Conservation (phyloP, 2,797 vertebrate species). For the Sparidentex hasta region DNA sequence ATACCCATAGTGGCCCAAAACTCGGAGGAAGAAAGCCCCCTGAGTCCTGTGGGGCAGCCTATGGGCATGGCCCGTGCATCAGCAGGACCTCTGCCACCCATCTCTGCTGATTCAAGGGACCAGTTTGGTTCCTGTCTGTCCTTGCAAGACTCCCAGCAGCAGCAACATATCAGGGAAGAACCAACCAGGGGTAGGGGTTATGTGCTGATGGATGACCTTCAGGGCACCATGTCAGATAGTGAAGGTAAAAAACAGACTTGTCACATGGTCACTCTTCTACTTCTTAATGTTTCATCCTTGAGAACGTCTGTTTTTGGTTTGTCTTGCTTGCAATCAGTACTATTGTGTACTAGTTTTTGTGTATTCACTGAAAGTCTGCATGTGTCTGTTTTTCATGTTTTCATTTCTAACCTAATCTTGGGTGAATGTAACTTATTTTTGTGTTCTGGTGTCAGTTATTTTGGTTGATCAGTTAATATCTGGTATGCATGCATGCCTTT, state of each 20-base stretch:
- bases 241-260: slow-evolving; percentile 94
- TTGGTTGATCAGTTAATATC: slow-evolving; percentile 32
- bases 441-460: slow-evolving; percentile 35
- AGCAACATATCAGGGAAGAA: slow-evolving; percentile 98
- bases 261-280: slow-evolving; percentile 64
- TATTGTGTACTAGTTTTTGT: slow-evolving; percentile 37
- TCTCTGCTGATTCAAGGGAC: slow-evolving; percentile 98
- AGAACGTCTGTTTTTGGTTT: slow-evolving; percentile 73
- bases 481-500: slow-evolving; percentile 61
- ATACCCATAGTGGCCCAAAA: slow-evolving; percentile 99
- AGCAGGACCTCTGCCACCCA: slow-evolving; percentile 97
- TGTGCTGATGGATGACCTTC: slow-evolving; percentile 98
- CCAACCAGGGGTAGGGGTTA: slow-evolving; percentile 93
- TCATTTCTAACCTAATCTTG: slow-evolving; percentile 34
- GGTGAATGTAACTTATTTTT: slow-evolving; percentile 55
- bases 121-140: slow-evolving; percentile 99
- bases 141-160: slow-evolving; percentile 93
- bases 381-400: slow-evolving; percentile 56
- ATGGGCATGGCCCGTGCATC: slow-evolving; percentile 99
- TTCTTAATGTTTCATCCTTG: slow-evolving; percentile 81
- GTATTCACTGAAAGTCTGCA: slow-evolving; percentile 63
- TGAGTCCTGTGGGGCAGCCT: slow-evolving; percentile 98
- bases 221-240: slow-evolving; percentile 98
- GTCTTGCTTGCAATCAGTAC: slow-evolving; percentile 85
- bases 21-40: slow-evolving; percentile 98